Base-by-base conservation (phyloP, 2,888 invertebrate species). In the Philereme transversata region DNA sequence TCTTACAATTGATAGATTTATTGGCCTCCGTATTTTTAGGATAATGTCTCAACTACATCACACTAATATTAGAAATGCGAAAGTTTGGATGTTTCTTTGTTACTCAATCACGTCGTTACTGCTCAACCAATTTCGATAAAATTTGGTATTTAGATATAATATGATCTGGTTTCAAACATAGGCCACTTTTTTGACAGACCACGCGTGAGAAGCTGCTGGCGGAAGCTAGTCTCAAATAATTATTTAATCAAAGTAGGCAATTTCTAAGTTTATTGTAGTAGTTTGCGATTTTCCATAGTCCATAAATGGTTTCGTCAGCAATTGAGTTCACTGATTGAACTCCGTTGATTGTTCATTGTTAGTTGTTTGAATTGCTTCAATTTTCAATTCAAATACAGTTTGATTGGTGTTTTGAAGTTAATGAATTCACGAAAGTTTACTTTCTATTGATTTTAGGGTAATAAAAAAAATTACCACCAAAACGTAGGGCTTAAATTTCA, bases 201-300 rank as follows among this genome's bases (percentile, higher is more conserved):
- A 22, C 22, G 22, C 1, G 22, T 22, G 22, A 2, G 3, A 22
- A 22, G 22, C 22, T 3, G 22, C 22, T 22, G 22, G 3, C 22
- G 22, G 8, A 43, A 9, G 10, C 35, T 34, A 3, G 38, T 38
- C 33, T 9, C n/a, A 38, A 49, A 40, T 51, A 36, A 36, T n/a
- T 40, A 34, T 49, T 60, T 40, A 52, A 52, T 56, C 44, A 56
- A 56, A 49, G 44, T 48, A 57, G 52, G 41, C 44, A 52, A 45
- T 57, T 61, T 49, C 34, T 38, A 22, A 35, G 54, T 62, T 78
- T 78, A 78, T 75, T 55, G 68, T 65, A 57, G 74, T 77, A 65
- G 73, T 83, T 83, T 81, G 77, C 80, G 61, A 83, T 83, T 83
- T 75, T 75, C 58, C 76, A 81, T 77, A 82, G 81, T 69, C 73